phyloP scores from a whole-genome alignment of 2,113 vertebrate species.

The Elephantulus edwardii region DNA sequence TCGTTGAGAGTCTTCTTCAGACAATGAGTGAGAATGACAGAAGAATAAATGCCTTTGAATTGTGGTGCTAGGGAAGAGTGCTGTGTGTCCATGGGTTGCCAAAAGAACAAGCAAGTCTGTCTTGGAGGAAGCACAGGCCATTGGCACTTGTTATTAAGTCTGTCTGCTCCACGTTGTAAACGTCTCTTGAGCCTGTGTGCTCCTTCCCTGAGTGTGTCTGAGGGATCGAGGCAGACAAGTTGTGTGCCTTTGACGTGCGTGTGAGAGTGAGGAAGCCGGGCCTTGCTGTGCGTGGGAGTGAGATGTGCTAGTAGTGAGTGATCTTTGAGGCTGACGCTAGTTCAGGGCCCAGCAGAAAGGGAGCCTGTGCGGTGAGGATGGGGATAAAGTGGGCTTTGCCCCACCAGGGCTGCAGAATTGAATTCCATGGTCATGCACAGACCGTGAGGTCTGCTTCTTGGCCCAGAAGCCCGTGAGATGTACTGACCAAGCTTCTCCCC shows the following conservation, averaged over 20 bases:
- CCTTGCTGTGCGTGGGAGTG: rapidly evolving
- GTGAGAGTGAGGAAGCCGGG: background rate
- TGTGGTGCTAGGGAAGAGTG: too few relatives aligned
- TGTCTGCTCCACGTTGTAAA: slow-evolving; percentile 32
- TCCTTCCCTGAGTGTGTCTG: background rate
- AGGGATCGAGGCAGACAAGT: background rate
- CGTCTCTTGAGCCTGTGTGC: background rate
- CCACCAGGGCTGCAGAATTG: background rate
- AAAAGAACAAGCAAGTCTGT: too few relatives aligned
- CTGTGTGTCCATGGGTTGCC: too few relatives aligned
- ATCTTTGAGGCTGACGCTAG: background rate
- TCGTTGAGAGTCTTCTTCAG: too few relatives aligned
- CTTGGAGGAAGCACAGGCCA: too few relatives aligned
- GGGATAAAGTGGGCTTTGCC: background rate
- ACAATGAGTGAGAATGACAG: too few relatives aligned
- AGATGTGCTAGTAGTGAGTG: rapidly evolving
- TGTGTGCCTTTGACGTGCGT: background rate
- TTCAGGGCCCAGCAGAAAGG: background rate
- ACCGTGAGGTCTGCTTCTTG: background rate
- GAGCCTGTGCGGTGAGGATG: background rate
- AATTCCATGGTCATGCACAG: background rate
- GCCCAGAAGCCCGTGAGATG: background rate
- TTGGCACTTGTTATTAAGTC: slow-evolving; percentile 51
- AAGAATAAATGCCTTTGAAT: too few relatives aligned
- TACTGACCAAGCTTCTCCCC: background rate